Evolutionary conservation across 2,888 invertebrate genomes (phyloP), one percentile per base, ranked within the genome.

Genomic region (Chrysolina oricalcia): DNA sequence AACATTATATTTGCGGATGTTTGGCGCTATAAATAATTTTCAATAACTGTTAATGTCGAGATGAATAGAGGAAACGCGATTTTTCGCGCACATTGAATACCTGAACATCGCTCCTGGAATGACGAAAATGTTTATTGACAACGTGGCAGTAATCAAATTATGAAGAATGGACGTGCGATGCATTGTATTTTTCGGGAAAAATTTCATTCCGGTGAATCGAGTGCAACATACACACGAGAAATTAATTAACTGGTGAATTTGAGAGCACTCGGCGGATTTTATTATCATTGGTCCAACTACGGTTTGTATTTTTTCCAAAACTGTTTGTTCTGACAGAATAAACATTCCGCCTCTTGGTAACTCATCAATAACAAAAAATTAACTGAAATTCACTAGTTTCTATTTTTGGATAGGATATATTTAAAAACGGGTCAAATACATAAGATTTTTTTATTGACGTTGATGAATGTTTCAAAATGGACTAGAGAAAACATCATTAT

Each of bases 1-100:
- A 40, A 70, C 70, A 40, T 73, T 76, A 70, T 77, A 74, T 77
- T 74, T 72, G 46, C 66, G 63, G 72, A 72, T 67, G 72, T 72
- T 77, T 68, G 63, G 70, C 66, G 53, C 74, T 63, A 73, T 74
- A 77, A 74, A 77, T 74, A 72, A 74, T 74, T 74, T 77, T 77
- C 77, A 53, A 70, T 69, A 73, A 43, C 76, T 71, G 70, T 76
- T 73, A 76, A 74, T 71, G 76, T 72, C 72, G 73, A 59, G 65
- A 46, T 72, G 71, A 53, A 71, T 65, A 41, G 35, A 23, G 40
- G n/a, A 50, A 59, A 59, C 59, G 23, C 59, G 53, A 68, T 41
- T 35, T 40, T 53, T 50, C 10, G 4, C 40, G n/a, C 15, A 68
- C 48, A 27, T 23, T 56, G 35, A 53, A 53, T 35, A 43, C 19